These are phyloP conservation scores for Ceratitis capitata DNA, from an alignment of 1,140 invertebrate genomes.

Conservation along the genomic window DNA sequence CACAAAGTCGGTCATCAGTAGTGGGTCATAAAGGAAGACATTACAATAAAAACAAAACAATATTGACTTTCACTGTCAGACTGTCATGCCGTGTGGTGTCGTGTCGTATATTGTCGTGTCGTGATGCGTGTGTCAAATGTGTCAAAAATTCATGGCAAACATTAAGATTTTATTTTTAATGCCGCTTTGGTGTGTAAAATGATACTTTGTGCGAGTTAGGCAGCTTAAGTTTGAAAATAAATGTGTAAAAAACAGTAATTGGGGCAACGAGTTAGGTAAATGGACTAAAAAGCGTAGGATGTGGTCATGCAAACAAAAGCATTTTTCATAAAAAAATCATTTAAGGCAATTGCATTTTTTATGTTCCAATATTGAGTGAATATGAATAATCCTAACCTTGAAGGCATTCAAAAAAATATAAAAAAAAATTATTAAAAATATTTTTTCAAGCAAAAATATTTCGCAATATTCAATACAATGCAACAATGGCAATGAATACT, in stretches of 20 bases:
- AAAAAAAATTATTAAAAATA: too few species aligned
- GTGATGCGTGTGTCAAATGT: neutral
- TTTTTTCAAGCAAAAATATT: neutral
- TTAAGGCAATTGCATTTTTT: neutral
- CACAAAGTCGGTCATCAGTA: neutral
- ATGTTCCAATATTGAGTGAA: neutral
- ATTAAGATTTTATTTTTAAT: neutral
- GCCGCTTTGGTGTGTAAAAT: neutral
- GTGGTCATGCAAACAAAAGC: neutral
- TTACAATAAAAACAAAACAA: neutral
- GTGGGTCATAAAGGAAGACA: neutral
- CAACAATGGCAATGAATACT: neutral
- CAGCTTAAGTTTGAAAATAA: neutral
- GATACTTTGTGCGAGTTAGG: neutral
- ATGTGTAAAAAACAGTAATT: neutral
- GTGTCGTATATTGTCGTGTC: too few species aligned
- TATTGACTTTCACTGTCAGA: constrained; percentile 10
- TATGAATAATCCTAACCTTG: neutral
- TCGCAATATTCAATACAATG: neutral
- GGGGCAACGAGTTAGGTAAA: neutral
- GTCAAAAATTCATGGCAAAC: neutral
- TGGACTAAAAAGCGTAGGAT: neutral
- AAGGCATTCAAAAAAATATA: neutral
- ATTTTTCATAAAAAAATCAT: neutral
- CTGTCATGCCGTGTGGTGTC: too few species aligned